These are phyloP conservation scores for Gnathonemus echidnorhynchus DNA, from an alignment of 2,113 vertebrate species.

Conservation along the genomic window DNA sequence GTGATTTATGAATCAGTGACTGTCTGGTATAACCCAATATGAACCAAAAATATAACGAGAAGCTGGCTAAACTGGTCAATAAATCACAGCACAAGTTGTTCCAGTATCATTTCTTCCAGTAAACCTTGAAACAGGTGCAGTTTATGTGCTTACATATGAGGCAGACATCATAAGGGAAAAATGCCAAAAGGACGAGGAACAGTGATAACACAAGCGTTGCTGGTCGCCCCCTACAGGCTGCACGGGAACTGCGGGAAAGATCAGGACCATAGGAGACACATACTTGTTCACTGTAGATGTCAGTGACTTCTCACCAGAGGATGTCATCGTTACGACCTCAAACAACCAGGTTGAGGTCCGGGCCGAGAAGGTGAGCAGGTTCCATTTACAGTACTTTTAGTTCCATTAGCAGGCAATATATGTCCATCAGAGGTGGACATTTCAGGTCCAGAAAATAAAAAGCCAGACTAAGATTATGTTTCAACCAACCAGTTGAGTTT, in stretches of 20 bases:
- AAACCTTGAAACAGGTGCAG: neutral
- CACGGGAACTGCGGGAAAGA: constrained; percentile 60
- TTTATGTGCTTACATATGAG: neutral
- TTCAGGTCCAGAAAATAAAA: neutral
- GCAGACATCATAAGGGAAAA: neutral
- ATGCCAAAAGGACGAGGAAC: neutral
- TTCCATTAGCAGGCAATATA: neutral
- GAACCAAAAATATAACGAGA: neutral
- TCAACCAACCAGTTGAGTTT: neutral
- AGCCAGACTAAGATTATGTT: neutral
- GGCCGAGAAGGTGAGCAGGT: constrained; percentile 80
- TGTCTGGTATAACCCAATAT: neutral
- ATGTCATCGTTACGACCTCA: constrained; percentile 94
- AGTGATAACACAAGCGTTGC: neutral
- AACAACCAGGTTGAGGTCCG: constrained; percentile 97
- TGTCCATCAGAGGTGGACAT: neutral
- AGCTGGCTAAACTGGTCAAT: neutral
- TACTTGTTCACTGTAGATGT: constrained; percentile 95
- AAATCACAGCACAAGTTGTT: neutral
- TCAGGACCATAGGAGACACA: constrained; percentile 83
- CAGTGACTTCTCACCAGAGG: constrained; percentile 87
- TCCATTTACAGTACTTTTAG: neutral
- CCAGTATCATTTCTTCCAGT: neutral
- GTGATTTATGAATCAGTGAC: neutral
- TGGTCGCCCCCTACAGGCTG: constrained; percentile 45